Conservation (phyloP, 2,888 invertebrate species). For the Spisula solida region DNA sequence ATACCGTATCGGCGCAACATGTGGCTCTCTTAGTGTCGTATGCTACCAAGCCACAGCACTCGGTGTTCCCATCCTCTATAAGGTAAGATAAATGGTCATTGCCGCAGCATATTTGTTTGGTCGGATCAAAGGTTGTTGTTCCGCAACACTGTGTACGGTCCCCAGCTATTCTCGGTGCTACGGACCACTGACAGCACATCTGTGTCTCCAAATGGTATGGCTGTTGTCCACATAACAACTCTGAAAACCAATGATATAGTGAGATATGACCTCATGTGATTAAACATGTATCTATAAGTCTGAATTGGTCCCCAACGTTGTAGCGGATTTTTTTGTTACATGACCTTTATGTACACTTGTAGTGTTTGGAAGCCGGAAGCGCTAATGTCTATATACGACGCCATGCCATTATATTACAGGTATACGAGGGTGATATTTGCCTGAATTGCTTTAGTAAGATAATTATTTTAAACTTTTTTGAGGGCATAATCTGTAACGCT, state of each 20-base stretch:
- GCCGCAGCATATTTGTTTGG: slow-evolving; percentile 47
- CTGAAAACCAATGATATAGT: not conserved
- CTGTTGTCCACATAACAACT: slow-evolving; percentile 28
- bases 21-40: slow-evolving; percentile 34
- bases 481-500: no score
- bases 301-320: no score
- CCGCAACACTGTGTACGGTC: slow-evolving; percentile 33
- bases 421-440: no score
- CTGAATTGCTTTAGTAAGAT: no score
- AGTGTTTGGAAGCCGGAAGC: no score
- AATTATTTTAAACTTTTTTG: no score
- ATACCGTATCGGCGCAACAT: slow-evolving; percentile 51
- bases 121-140: slow-evolving; percentile 25
- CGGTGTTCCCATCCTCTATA: slow-evolving; percentile 36
- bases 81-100: slow-evolving; percentile 34
- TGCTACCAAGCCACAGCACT: slow-evolving; percentile 52
- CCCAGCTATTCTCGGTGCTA: slow-evolving; percentile 23
- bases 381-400: no score
- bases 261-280: no score
- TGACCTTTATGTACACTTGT: no score
- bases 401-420: no score
- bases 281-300: no score
- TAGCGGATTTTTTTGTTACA: no score
- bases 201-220: slow-evolving; percentile 8
- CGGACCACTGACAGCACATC: slow-evolving; percentile 45